Base-by-base conservation (phyloP, 2,888 invertebrate species). In the Trichogramma dendrolimi region DNA sequence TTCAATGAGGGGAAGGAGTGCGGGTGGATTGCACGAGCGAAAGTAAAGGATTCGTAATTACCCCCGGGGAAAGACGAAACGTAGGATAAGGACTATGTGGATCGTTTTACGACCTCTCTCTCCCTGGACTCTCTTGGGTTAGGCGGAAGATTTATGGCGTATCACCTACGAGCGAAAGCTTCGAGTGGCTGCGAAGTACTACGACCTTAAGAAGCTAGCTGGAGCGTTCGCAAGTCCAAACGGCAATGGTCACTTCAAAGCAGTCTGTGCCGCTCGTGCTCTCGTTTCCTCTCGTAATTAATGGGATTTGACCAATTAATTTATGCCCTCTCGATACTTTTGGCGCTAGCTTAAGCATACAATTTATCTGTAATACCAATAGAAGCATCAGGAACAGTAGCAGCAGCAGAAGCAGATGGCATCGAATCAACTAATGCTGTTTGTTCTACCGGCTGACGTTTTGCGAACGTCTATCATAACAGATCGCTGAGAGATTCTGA, bases 21-120 rank as follows among this genome's bases (percentile, higher is more conserved):
- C 27, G 27, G 27, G 27, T 27, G 27, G 2, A 27, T 27, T 27
- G 27, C 27, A 27, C 27, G 27, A 27, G 27, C 27, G 27, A 27
- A 27, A 27, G 70, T 66, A 72, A 73, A 74, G 72, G 72, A 72
- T 74, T 74, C 69, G 74, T 74, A 75, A 76, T 76, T 76, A 75
- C 72, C 70, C 68, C 27, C 27, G 27, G 67, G 64, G 68, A 58
- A 67, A 60, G 67, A 59, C 67, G 67, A 62, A 67, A 64, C 67
- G 65, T 68, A 55, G 68, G 68, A 71, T 71, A 73, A 72, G 70
- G 69, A 71, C 71, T 68, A 57, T 65, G 68, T 63, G 67, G 68
- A 69, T 67, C 68, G 69, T 67, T 71, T 71, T 71, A 70, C 70
- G 69, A 68, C 67, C 70, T 71, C 71, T 69, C 70, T 68, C 27